phyloP scores from a whole-genome alignment of 2,888 invertebrate species.

The Ectemnius cavifrons region DNA sequence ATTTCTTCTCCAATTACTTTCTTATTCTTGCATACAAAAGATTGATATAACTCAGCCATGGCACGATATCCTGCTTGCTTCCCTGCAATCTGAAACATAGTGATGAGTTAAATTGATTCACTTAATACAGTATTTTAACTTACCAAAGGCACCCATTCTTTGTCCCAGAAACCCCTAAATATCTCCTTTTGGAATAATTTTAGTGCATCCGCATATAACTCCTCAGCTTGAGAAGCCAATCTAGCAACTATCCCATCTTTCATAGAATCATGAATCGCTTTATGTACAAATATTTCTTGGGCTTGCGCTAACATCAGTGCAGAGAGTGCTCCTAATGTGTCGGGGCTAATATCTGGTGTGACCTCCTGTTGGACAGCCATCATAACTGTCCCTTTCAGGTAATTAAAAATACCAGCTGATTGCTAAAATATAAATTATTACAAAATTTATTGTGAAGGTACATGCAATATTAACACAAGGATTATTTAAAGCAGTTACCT shows the following conservation, averaged over 20 bases:
- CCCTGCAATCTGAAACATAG: conserved; percentile 82
- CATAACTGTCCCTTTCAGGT: conserved; percentile 90
- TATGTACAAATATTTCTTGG: conserved; percentile 97
- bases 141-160: conserved; percentile 89
- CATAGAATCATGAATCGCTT: conserved; percentile 96
- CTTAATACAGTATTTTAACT: conserved; percentile 52
- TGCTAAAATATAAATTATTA: conserved; percentile 80
- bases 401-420: conserved; percentile 92
- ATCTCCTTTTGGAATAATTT: conserved; percentile 92
- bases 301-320: conserved; percentile 98
- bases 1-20: conserved; percentile 95
- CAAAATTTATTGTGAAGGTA: not conserved
- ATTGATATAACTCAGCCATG: conserved; percentile 93
- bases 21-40: conserved; percentile 87
- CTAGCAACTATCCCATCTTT: conserved; percentile 95
- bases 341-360: conserved; percentile 96
- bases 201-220: conserved; percentile 94
- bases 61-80: conserved; percentile 95
- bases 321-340: conserved; percentile 91
- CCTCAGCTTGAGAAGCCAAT: conserved; percentile 94
- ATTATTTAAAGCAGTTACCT: conserved; percentile 79
- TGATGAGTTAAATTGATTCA: not conserved
- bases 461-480: not conserved
- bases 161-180: conserved; percentile 92
- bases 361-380: conserved; percentile 94